Percentiles rank a stretch among this genome's conserved stretches.
Conservation (phyloP, 2,113 vertebrate species). For the Gadus chalcogrammus region DNA sequence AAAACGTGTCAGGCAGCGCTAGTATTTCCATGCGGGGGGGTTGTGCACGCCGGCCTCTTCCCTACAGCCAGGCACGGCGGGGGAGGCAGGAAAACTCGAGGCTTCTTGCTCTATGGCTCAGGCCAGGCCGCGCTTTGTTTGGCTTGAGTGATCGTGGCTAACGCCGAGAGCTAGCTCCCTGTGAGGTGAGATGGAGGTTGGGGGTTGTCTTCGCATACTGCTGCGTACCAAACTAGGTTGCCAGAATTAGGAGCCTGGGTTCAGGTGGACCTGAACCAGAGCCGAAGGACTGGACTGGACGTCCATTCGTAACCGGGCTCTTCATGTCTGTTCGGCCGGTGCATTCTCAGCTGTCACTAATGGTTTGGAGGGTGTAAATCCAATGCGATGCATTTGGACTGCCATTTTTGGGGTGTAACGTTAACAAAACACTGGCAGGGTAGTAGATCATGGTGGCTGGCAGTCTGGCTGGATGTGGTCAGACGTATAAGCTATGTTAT, state of each 20-base stretch:
- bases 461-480: constrained; percentile 33
- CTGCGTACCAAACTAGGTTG: constrained; percentile 49
- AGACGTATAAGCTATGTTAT: constrained; percentile 46
- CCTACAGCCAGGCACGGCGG: not conserved
- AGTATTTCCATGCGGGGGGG: not conserved
- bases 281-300: constrained; percentile 3
- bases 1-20: constrained; percentile 11
- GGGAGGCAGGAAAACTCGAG: constrained; percentile 71
- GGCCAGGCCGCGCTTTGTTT: constrained; percentile 96
- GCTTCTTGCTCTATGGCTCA: constrained; percentile 62
- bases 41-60: not conserved
- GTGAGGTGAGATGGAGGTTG: constrained; percentile 47
- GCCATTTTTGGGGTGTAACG: constrained; percentile 73
- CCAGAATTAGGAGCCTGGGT: constrained; percentile 35
- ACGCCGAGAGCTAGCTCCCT: constrained; percentile 41
- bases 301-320: not conserved
- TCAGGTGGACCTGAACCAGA: constrained; percentile 9
- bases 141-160: constrained; percentile 74
- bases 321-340: constrained; percentile 21
- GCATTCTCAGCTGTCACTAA: constrained; percentile 70
- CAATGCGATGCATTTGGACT: constrained; percentile 54
- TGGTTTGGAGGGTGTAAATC: constrained; percentile 58
- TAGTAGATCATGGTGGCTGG: constrained; percentile 33
- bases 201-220: constrained; percentile 47
- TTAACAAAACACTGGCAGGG: constrained; percentile 65